Conservation (phyloP, 2,113 vertebrate genomes). For the Leucoraja erinaceus region DNA sequence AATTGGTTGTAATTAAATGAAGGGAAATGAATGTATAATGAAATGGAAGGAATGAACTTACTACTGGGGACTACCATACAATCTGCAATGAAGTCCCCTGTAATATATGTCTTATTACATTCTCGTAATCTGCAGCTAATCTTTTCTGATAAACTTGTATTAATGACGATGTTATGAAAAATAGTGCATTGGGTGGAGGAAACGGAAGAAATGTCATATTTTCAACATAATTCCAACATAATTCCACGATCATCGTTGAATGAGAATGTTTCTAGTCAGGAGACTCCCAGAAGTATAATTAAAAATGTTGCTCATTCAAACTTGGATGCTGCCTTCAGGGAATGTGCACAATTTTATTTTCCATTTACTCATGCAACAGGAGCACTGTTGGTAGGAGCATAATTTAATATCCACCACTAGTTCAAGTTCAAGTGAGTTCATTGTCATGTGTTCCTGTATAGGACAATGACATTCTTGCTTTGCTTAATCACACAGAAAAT, state of each 20-base stretch:
- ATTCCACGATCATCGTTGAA: neutral
- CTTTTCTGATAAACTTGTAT: neutral
- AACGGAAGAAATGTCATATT: neutral
- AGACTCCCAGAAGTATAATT: neutral
- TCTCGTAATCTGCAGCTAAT: neutral
- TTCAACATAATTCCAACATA: neutral
- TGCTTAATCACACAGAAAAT: too few relatives aligned
- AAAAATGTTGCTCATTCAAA: neutral
- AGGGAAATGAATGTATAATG: constrained; percentile 27
- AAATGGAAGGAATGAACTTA: constrained; percentile 27
- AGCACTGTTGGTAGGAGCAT: too few relatives aligned
- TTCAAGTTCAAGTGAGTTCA: too few relatives aligned
- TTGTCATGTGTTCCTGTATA: too few relatives aligned
- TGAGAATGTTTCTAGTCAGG: neutral
- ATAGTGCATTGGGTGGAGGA: neutral
- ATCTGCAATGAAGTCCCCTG: neutral
- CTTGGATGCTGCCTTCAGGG: neutral
- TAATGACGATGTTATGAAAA: neutral
- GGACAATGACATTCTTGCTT: too few relatives aligned
- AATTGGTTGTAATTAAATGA: constrained; percentile 32
- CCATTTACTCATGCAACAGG: too few relatives aligned
- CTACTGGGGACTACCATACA: neutral
- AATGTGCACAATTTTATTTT: too few relatives aligned
- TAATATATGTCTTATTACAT: neutral
- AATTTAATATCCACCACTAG: too few relatives aligned